Conservation (phyloP, 2,888 invertebrate species). For the Hedychridium roseum region DNA sequence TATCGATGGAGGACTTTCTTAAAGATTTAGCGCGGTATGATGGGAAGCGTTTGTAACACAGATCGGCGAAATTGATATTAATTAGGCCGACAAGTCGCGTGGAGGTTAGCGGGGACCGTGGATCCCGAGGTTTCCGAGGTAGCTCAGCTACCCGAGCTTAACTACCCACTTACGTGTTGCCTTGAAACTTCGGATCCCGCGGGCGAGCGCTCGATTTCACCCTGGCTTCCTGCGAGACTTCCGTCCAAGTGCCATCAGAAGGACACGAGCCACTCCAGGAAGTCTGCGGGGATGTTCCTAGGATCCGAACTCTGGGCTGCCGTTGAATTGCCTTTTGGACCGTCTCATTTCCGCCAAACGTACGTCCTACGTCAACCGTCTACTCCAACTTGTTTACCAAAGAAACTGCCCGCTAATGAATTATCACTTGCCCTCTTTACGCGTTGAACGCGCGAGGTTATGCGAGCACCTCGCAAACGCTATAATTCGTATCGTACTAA, state of each 20-base stretch:
- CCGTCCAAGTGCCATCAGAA: conserved; percentile 25
- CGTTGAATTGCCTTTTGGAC: no score
- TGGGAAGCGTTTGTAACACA: not conserved
- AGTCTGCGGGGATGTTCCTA: conserved; percentile 19
- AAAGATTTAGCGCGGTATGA: not conserved
- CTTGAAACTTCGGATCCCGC: conserved; percentile 31
- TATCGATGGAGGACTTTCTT: no score
- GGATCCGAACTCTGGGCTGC: no score
- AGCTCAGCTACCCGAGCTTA: conserved; percentile 27
- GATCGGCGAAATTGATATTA: conserved; percentile 3
- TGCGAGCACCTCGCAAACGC: no score
- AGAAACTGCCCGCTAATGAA: not conserved
- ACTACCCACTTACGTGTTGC: conserved; percentile 37
- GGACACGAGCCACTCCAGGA: conserved; percentile 14
- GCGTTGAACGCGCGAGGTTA: conserved; percentile 5
- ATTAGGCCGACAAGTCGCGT: conserved; percentile 15
- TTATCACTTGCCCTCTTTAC: not conserved
- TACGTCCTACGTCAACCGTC: no score
- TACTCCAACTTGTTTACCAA: conserved; percentile 12
- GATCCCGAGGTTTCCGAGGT: conserved; percentile 9
- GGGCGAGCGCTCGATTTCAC: conserved; percentile 23
- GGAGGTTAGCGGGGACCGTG: conserved; percentile 10
- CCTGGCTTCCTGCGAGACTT: conserved; percentile 5
- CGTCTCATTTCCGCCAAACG: no score
- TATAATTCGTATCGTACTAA: no score